Conservation (phyloP, 35 echinoderm and acorn worm genomes). For the Lytechinus variegatus region DNA sequence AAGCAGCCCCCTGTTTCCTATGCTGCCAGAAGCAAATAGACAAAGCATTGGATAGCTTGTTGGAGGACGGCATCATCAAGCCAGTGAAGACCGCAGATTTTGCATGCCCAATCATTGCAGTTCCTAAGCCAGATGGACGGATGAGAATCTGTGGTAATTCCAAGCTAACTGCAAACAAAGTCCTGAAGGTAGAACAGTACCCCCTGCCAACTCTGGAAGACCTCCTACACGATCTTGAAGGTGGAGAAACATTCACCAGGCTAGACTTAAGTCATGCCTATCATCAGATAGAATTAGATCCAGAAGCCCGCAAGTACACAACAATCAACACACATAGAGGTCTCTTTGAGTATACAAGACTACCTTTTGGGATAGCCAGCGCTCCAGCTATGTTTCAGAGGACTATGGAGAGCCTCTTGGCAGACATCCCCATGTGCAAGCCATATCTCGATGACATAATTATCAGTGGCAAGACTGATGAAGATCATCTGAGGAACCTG, state of each 20-base stretch:
- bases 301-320: slow-evolving; percentile 34
- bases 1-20: too few relatives aligned
- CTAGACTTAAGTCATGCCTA: slow-evolving; percentile 59
- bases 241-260: slow-evolving; percentile 53
- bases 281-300: slow-evolving; percentile 59
- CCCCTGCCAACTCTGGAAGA: slow-evolving; percentile 60
- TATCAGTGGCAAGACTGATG: not conserved
- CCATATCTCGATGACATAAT: slow-evolving; percentile 57
- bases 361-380: slow-evolving; percentile 56
- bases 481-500: not conserved
- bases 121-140: slow-evolving; percentile 46
- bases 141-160: slow-evolving; percentile 68
- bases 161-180: slow-evolving; percentile 60
- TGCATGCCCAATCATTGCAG: slow-evolving; percentile 37
- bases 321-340: slow-evolving; percentile 61
- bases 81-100: slow-evolving; percentile 53
- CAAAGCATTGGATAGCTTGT: not conserved
- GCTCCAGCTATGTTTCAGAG: slow-evolving; percentile 52
- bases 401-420: slow-evolving; percentile 52
- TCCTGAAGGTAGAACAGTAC: too few relatives aligned
- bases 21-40: not conserved
- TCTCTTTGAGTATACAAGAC: slow-evolving; percentile 46
- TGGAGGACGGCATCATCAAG: slow-evolving; percentile 54
- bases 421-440: not conserved
- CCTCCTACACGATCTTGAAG: slow-evolving; percentile 48